Conservation (phyloP, 2,888 invertebrate species). For the Lithophane ornitopus region DNA sequence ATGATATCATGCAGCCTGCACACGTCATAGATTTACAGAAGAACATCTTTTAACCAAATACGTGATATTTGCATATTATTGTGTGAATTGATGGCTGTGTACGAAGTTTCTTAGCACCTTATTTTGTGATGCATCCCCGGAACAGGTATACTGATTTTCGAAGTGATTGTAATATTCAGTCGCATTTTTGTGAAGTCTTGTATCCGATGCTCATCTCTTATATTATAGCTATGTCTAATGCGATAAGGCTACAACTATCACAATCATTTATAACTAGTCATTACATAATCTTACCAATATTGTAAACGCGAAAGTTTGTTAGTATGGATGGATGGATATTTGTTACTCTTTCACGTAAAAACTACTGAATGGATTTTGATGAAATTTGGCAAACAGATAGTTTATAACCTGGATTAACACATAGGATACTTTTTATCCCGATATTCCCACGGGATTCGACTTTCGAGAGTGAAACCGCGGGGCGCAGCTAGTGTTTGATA, state of each 20-base stretch:
- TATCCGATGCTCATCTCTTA: neutral
- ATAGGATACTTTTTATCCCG: too few species aligned
- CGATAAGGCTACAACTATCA: neutral
- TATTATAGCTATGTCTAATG: neutral
- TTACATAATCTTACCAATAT: too few species aligned
- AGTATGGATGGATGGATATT: too few species aligned
- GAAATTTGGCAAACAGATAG: too few species aligned
- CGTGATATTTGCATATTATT: neutral
- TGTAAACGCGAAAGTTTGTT: too few species aligned
- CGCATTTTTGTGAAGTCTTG: neutral
- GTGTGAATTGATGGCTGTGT: constrained; percentile 27
- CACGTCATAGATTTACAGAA: neutral
- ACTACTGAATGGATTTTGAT: too few species aligned
- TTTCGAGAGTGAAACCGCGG: too few species aligned
- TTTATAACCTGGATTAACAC: too few species aligned
- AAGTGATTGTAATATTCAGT: neutral
- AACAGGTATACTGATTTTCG: neutral
- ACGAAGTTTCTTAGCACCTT: constrained; percentile 18
- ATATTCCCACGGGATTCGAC: too few species aligned
- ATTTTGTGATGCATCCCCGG: neutral
- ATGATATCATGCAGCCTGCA: neutral
- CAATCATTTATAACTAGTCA: neutral
- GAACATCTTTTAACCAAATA: neutral
- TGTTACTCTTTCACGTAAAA: too few species aligned
- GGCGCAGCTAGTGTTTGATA: too few species aligned